Percentiles rank a stretch among this genome's conserved stretches.
Evolutionary conservation across 2,888 invertebrate species (phyloP).

Genomic region (Helicoverpa assulta): DNA sequence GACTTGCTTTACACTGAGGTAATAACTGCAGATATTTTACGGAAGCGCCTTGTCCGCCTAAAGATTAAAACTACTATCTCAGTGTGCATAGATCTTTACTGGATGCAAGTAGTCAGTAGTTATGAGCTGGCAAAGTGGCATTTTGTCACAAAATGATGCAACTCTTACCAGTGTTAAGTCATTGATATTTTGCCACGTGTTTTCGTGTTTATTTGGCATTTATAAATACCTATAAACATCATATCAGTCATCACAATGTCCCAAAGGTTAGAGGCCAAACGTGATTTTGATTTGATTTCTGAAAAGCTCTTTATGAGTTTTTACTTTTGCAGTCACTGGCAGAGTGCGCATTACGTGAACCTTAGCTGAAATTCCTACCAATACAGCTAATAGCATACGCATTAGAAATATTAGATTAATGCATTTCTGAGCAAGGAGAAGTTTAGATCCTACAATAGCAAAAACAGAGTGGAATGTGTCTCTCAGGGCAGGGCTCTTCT

Average conservation of each 20-base stretch:
- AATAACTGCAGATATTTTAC: background rate
- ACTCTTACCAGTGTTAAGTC: constrained; percentile 20
- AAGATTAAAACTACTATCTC: background rate
- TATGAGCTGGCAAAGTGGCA: background rate
- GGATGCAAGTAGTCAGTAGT: background rate
- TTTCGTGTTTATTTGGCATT: constrained; percentile 22
- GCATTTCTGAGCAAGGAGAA: background rate
- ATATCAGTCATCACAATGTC: background rate
- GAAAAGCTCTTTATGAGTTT: background rate
- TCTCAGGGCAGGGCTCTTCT: too few relatives aligned
- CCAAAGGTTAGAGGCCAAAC: background rate
- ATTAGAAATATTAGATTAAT: background rate
- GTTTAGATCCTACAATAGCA: background rate
- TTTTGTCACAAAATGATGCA: constrained; percentile 36
- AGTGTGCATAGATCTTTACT: constrained; percentile 3
- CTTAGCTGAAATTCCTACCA: background rate
- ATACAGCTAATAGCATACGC: background rate
- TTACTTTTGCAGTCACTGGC: background rate
- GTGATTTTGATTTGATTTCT: background rate
- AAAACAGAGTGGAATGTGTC: background rate
- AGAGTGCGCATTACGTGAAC: background rate
- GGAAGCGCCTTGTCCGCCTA: background rate
- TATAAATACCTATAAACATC: constrained; percentile 13
- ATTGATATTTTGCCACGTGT: constrained; percentile 20
- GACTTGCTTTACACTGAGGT: background rate